These are phyloP conservation scores for Lasioglossum malachurum DNA, from an alignment of 2,888 invertebrate genomes.

Conservation along the genomic window DNA sequence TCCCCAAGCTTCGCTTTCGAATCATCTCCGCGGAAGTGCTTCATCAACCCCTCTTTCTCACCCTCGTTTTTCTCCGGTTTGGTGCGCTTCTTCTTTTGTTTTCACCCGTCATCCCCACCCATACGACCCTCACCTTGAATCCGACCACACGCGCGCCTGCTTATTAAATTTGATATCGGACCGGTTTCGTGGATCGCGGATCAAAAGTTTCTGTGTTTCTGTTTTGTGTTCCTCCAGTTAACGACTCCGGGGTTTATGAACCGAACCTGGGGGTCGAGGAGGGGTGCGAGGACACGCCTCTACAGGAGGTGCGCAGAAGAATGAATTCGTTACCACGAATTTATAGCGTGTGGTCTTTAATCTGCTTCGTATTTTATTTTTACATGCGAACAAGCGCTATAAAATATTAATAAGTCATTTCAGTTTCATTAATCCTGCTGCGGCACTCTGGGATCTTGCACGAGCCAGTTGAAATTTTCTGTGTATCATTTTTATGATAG, in stretches of 20 bases:
- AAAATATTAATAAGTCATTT: too few relatives aligned
- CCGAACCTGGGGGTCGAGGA: neutral
- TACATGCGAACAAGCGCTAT: neutral
- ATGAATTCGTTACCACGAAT: neutral
- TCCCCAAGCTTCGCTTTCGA: neutral
- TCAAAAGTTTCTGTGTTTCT: conserved; percentile 24
- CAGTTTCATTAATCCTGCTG: neutral
- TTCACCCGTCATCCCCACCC: neutral
- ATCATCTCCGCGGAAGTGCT: neutral
- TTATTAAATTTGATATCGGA: conserved; percentile 47
- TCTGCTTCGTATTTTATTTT: neutral
- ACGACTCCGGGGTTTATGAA: conserved; percentile 20
- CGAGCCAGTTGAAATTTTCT: neutral
- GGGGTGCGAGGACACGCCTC: neutral
- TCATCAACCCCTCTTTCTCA: neutral
- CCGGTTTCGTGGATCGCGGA: conserved; percentile 40
- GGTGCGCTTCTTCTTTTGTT: neutral
- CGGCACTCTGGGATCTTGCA: neutral
- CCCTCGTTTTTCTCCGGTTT: neutral
- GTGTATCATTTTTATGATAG: neutral
- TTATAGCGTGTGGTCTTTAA: neutral
- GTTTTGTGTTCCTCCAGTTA: conserved; percentile 22
- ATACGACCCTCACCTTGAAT: neutral
- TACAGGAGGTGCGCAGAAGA: neutral
- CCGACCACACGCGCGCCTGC: conserved; percentile 26